Base-by-base conservation (phyloP, 2,888 invertebrate species). In the Cylloceria caligata region DNA sequence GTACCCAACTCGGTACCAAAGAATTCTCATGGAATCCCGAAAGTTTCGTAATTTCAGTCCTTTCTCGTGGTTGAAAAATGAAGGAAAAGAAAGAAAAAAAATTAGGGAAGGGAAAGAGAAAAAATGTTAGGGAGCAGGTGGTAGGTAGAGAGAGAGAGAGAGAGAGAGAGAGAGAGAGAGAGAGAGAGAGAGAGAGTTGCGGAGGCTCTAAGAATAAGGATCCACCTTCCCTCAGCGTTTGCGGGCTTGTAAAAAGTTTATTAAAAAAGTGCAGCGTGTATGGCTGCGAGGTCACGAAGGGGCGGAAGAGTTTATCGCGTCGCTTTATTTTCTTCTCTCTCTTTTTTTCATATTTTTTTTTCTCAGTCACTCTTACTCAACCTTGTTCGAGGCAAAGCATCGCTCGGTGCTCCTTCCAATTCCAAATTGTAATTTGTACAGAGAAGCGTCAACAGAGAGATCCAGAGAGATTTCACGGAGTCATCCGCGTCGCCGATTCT, bases 171-270 rank as follows among this genome's bases (percentile, higher is more conserved):
- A n/a, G n/a, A n/a, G n/a, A n/a, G n/a, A n/a, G n/a, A n/a, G n/a
- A n/a, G n/a, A n/a, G n/a, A 19, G 60, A 11, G 68, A 11, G 39
- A 36, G 49, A 57, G 76, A 42, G 68, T 62, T 74, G 68, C 79
- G 39, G 39, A 69, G 69, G 64, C 80, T 67, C 39, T 49, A 67
- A 65, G 75, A 80, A 80, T 71, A 80, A 80, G 80, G 69, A 74
- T 80, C 69, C 69, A 65, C 47, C 80, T 69, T 67, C 47, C 80
- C 71, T 75, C 75, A 60, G 80, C 80, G 64, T 76, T 80, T 80
- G 75, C 71, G 71, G 57, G 71, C 80, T 80, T 80, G 80, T 80
- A 76, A 80, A 80, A 80, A 80, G 80, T 80, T 80, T 80, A 80
- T 80, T 80, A 80, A 80, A 80, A 80, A 80, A 80, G 80, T 80